These are phyloP conservation scores for Mionectes macconnelli DNA, from an alignment of 2,113 vertebrate genomes.

Conservation along the genomic window DNA sequence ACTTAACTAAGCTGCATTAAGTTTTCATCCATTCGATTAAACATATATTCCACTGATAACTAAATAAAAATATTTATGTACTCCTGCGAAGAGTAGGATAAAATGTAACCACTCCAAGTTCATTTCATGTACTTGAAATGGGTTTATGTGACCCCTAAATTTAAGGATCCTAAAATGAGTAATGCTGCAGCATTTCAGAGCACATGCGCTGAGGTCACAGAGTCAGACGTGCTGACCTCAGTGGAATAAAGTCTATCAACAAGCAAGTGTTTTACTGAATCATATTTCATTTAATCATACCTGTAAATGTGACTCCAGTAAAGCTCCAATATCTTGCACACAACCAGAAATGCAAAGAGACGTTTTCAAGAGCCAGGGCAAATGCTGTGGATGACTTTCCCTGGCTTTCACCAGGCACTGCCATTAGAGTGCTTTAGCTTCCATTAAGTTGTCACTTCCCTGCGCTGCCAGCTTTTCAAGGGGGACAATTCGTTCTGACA, in stretches of 20 bases:
- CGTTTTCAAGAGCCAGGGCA: slow-evolving; percentile 63
- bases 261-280: background rate
- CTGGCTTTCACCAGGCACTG: slow-evolving; percentile 57
- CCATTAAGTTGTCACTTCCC: slow-evolving; percentile 80
- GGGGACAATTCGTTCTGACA: slow-evolving; percentile 76
- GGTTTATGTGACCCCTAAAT: background rate
- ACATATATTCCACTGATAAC: background rate
- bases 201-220: background rate
- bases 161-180: background rate
- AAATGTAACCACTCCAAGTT: too few species aligned
- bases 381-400: slow-evolving; percentile 19
- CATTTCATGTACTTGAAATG: background rate
- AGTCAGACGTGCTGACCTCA: background rate
- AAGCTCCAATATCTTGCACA: background rate
- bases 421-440: slow-evolving; percentile 76
- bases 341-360: slow-evolving; percentile 56
- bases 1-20: background rate
- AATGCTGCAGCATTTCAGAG: background rate
- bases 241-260: background rate
- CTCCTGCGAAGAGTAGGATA: too few species aligned
- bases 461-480: slow-evolving; percentile 56
- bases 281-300: background rate
- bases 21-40: background rate
- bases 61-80: background rate
- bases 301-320: background rate